Conservation (phyloP, 2,113 vertebrate genomes). For the Bufo gargarizans region DNA sequence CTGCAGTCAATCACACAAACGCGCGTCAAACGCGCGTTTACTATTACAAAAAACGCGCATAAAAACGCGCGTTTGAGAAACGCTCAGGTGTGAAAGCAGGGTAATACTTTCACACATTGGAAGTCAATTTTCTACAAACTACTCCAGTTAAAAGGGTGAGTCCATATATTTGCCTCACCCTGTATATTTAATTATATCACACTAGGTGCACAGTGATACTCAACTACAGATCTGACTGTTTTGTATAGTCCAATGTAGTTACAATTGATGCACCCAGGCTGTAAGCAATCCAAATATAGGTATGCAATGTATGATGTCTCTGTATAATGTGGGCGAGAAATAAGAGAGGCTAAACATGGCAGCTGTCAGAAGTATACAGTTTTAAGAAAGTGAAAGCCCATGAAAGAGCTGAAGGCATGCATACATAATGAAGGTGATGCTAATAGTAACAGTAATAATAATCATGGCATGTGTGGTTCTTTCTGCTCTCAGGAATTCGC, state of each 20-base stretch:
- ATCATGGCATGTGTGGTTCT: neutral
- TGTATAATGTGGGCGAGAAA: neutral
- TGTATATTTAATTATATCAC: too few relatives aligned
- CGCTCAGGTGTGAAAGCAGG: too few relatives aligned
- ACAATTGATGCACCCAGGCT: neutral
- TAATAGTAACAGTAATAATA: conserved; percentile 4
- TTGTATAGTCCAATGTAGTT: neutral
- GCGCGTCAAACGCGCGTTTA: too few relatives aligned
- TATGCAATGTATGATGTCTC: neutral
- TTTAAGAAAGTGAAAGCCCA: neutral
- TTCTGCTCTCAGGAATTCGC: neutral
- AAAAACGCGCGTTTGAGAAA: too few relatives aligned
- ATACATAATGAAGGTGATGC: neutral
- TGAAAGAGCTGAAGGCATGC: neutral
- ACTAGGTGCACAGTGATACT: too few relatives aligned
- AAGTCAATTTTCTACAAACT: too few relatives aligned
- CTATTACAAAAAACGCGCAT: too few relatives aligned
- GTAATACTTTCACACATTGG: too few relatives aligned
- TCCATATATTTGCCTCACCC: too few relatives aligned
- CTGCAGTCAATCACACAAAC: too few relatives aligned
- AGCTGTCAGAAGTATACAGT: conserved; percentile 10
- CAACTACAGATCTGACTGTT: neutral
- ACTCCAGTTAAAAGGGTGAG: too few relatives aligned
- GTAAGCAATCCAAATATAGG: neutral
- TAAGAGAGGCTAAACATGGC: neutral